phyloP scores from a whole-genome alignment of 92 coral and sea anemone species.

The Umimayanthus kanabou region DNA sequence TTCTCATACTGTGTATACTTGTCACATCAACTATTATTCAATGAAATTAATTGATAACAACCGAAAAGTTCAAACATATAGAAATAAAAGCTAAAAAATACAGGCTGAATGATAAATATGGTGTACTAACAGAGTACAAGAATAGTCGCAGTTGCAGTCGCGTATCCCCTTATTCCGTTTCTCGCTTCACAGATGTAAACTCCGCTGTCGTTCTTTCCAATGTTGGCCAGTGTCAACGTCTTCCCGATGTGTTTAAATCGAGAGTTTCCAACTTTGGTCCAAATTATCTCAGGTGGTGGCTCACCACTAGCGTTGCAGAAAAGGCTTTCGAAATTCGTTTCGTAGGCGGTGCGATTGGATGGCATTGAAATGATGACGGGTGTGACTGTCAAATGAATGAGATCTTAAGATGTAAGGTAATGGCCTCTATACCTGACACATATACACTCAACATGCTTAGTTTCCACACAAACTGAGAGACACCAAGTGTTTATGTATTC shows the following conservation, averaged over 20 bases:
- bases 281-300: neutral
- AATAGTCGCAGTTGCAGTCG: neutral
- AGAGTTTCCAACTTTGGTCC: constrained; percentile 19
- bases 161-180: neutral
- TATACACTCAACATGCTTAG: no score
- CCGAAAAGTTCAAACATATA: neutral
- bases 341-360: constrained; percentile 5
- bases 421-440: no score
- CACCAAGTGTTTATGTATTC: no score
- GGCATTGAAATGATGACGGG: constrained; percentile 11
- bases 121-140: constrained; percentile 33
- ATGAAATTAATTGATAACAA: neutral
- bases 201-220: neutral
- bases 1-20: neutral
- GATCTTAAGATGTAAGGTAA: neutral
- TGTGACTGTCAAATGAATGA: constrained; percentile 8
- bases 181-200: constrained; percentile 25
- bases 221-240: neutral
- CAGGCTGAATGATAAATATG: neutral
- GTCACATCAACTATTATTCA: neutral
- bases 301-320: constrained; percentile 43
- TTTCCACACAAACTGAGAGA: no score
- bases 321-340: neutral
- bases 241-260: constrained; percentile 15
- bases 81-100: neutral